Conservation (phyloP, 1,140 invertebrate genomes). For the Drosophila truncata region DNA sequence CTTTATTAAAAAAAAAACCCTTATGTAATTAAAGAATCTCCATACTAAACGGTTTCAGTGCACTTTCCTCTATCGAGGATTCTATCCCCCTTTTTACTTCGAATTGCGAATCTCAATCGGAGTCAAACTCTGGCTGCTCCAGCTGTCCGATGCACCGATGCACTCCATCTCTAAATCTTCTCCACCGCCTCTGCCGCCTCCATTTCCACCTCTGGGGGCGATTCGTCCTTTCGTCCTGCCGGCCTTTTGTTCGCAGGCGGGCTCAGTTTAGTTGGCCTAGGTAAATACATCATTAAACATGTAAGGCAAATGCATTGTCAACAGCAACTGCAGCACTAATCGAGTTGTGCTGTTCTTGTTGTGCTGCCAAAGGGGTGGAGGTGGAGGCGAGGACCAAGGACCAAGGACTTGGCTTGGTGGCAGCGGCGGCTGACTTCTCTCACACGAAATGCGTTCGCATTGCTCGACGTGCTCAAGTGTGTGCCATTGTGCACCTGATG, state of each 20-base stretch:
- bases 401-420: constrained; percentile 34
- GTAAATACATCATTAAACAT: constrained; percentile 83
- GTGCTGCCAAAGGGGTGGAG: constrained; percentile 11
- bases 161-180: background rate
- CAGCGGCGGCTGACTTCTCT: constrained; percentile 26
- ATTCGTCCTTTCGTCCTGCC: constrained; percentile 10
- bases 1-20: too few relatives aligned
- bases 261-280: constrained; percentile 75
- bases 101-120: constrained; percentile 6
- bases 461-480: constrained; percentile 58
- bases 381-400: background rate
- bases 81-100: background rate
- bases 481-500: constrained; percentile 42
- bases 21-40: background rate
- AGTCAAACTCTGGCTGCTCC: constrained; percentile 1
- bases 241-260: constrained; percentile 27
- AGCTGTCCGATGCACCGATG: constrained; percentile 31
- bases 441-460: constrained; percentile 42
- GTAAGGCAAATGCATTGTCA: constrained; percentile 82
- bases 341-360: constrained; percentile 55
- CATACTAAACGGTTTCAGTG: background rate
- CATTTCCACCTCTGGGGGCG: constrained; percentile 1
- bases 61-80: background rate
- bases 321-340: constrained; percentile 70
- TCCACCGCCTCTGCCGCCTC: background rate